phyloP scores from a whole-genome alignment of 2,797 vertebrate species.

The Cyclopterus lumpus region DNA sequence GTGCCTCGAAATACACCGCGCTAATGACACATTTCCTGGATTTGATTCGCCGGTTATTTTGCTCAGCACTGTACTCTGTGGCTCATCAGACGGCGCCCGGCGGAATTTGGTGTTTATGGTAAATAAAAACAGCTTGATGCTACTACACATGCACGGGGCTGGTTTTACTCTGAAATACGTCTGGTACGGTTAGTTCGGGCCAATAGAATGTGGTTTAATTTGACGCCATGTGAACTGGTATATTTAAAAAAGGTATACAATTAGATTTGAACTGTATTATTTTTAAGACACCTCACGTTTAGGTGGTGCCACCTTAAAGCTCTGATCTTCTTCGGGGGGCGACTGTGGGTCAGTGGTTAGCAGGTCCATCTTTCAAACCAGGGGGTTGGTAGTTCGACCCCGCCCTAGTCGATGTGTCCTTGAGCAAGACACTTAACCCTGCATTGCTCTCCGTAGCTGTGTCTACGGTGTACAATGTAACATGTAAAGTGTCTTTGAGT shows the following conservation, averaged over 20 bases:
- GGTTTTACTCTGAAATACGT: too few species aligned
- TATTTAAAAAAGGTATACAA: background rate
- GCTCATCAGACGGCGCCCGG: constrained; percentile 53
- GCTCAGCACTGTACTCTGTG: constrained; percentile 19
- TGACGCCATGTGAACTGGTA: background rate
- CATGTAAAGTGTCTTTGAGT: too few species aligned
- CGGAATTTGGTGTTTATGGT: constrained; percentile 57
- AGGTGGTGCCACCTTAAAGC: background rate
- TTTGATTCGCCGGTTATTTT: constrained; percentile 28
- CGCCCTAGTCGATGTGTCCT: too few species aligned
- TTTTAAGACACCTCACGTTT: background rate
- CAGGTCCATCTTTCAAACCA: too few species aligned
- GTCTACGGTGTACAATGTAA: too few species aligned
- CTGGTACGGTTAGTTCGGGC: background rate
- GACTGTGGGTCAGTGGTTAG: too few species aligned
- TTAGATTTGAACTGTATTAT: background rate
- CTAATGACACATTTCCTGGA: constrained; percentile 58
- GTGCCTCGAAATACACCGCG: constrained; percentile 39
- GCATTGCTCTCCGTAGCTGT: too few species aligned
- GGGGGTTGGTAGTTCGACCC: too few species aligned
- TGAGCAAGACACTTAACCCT: too few species aligned
- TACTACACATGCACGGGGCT: constrained; percentile 18
- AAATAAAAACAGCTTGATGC: constrained; percentile 64
- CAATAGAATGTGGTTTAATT: background rate
- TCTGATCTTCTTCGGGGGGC: too few species aligned